Conservation (phyloP, 1,140 invertebrate species). For the Drosophila sechellia region DNA sequence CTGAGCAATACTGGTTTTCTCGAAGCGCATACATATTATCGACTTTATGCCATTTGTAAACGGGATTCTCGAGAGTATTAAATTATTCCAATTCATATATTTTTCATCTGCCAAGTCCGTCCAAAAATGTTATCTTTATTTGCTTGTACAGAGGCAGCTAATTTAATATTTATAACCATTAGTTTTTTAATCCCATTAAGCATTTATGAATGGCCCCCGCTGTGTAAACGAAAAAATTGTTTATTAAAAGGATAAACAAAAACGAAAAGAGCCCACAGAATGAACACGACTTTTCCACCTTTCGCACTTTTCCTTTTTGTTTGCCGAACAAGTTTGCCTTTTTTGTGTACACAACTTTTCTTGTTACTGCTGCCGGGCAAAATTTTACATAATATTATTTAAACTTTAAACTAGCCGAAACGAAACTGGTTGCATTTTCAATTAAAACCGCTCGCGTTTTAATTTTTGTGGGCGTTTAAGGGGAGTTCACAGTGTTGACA, state of each 20-base stretch:
- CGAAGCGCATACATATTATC: neutral
- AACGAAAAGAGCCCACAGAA: conserved; percentile 13
- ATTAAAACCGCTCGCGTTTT: conserved; percentile 54
- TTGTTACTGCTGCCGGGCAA: conserved; percentile 13
- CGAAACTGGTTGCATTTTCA: conserved; percentile 59
- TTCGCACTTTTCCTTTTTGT: conserved; percentile 6
- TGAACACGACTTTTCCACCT: conserved; percentile 1
- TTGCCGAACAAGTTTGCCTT: conserved; percentile 45
- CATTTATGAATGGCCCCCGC: conserved; percentile 56
- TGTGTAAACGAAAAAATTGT: conserved; percentile 45
- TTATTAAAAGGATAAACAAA: conserved; percentile 78
- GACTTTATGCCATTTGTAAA: conserved; percentile 3
- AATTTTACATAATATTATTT: conserved; percentile 63
- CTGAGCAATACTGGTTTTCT: conserved; percentile 17
- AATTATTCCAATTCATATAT: conserved; percentile 11
- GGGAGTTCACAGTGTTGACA: conserved; percentile 54
- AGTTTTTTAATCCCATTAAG: conserved; percentile 28
- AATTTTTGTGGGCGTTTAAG: conserved; percentile 51
- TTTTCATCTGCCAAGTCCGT: conserved; percentile 9
- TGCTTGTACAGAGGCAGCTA: conserved; percentile 32
- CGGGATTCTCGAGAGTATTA: conserved; percentile 20
- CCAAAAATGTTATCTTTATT: conserved; percentile 57
- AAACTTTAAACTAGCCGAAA: conserved; percentile 31
- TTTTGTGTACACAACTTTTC: conserved; percentile 22
- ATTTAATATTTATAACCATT: conserved; percentile 76